phyloP scores from a whole-genome alignment of 1,140 invertebrate species.

The Luehdorfia chinensis region DNA sequence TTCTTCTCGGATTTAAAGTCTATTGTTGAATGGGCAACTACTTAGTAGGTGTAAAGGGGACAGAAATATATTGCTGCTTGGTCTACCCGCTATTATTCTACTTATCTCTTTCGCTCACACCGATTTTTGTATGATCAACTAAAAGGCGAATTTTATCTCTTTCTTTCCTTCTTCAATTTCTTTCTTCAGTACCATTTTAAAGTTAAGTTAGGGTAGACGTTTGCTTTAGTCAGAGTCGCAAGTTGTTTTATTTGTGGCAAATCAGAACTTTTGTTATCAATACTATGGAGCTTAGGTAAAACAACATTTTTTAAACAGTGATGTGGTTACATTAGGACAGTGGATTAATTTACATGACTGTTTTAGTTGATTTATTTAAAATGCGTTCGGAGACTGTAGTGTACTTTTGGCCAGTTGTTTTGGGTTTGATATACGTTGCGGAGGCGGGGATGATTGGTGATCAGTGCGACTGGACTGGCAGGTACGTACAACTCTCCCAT shows the following conservation, averaged over 20 bases:
- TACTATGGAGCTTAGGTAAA: conserved; percentile 37
- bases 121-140: conserved; percentile 3
- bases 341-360: conserved; percentile 21
- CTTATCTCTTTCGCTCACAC: conserved; percentile 40
- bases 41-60: conserved; percentile 27
- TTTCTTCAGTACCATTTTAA: conserved; percentile 41
- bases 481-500: conserved; percentile 56
- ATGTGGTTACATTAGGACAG: conserved; percentile 38
- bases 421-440: conserved; percentile 54
- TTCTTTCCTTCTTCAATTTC: conserved; percentile 13
- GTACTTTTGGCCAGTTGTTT: conserved; percentile 61
- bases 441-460: conserved; percentile 77
- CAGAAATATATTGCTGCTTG: conserved; percentile 22
- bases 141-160: conserved; percentile 17
- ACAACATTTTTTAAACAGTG: conserved; percentile 34
- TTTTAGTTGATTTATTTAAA: conserved; percentile 30
- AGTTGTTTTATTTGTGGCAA: conserved; percentile 45
- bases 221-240: conserved; percentile 18
- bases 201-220: conserved; percentile 22
- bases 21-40: too few relatives aligned
- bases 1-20: too few relatives aligned
- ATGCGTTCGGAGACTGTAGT: conserved; percentile 40
- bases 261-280: conserved; percentile 27
- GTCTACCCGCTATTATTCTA: conserved; percentile 31
- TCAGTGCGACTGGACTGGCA: conserved; percentile 79